Evolutionary conservation across 2,113 vertebrate species (phyloP).

Genomic region (Rhea americana): DNA sequence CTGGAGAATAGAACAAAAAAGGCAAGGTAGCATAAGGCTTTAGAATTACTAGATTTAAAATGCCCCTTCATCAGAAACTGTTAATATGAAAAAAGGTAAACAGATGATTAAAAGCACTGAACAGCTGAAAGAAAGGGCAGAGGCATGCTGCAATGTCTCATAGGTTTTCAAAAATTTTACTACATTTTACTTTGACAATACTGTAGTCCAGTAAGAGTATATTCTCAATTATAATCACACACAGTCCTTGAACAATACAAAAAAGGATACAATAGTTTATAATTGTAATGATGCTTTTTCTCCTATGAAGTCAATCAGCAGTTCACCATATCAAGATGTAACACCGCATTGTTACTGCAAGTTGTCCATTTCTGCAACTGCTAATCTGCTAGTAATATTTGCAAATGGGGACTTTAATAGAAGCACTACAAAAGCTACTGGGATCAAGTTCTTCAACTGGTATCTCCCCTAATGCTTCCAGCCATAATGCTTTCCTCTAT

Average conservation of each 20-base stretch:
- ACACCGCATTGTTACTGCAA: neutral
- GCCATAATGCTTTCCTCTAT: neutral
- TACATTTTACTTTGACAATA: neutral
- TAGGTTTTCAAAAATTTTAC: neutral
- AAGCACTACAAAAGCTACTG: neutral
- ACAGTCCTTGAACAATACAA: rapidly evolving
- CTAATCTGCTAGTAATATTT: rapidly evolving
- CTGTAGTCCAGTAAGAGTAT: neutral
- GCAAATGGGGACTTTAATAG: neutral
- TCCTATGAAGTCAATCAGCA: too few species aligned
- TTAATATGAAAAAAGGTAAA: neutral
- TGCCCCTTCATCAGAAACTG: neutral
- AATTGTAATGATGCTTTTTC: neutral
- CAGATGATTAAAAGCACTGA: neutral
- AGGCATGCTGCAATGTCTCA: neutral
- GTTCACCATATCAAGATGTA: rapidly evolving
- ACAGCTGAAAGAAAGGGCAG: neutral
- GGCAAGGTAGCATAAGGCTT: neutral
- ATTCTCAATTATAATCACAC: neutral
- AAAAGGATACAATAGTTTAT: rapidly evolving
- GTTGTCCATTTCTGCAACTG: neutral
- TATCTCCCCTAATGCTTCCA: neutral
- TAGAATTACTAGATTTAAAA: neutral
- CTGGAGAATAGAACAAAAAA: slow-evolving; percentile 57
- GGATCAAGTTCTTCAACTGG: neutral